These are phyloP conservation scores for Steinernema hermaphroditum DNA, from an alignment of 2,888 invertebrate genomes.

Conservation along the genomic window DNA sequence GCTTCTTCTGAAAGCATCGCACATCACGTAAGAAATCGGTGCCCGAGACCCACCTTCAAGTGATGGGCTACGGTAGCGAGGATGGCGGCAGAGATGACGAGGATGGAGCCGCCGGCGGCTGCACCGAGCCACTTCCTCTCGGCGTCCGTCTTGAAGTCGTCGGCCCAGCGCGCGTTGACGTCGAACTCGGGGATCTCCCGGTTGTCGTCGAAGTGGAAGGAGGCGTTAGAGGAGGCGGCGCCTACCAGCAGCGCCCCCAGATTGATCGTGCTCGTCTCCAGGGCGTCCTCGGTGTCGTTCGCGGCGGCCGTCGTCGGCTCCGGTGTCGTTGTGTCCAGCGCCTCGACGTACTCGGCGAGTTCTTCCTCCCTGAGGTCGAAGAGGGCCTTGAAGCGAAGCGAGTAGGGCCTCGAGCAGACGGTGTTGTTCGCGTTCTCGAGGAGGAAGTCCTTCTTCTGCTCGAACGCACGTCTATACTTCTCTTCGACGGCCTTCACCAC, in stretches of 20 bases:
- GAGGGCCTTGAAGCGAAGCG: constrained; percentile 36
- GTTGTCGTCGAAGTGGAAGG: constrained; percentile 29
- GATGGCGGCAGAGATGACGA: constrained; percentile 44
- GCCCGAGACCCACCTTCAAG: constrained; percentile 42
- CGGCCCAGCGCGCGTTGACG: constrained; percentile 26
- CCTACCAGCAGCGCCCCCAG: constrained; percentile 34
- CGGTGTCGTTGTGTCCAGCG: constrained; percentile 54
- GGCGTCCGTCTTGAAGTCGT: constrained; percentile 19
- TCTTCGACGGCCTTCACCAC: constrained; percentile 53
- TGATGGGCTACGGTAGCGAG: constrained; percentile 48
- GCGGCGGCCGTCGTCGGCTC: constrained; percentile 44
- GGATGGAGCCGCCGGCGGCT: constrained; percentile 46
- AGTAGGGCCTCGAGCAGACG: constrained; percentile 65
- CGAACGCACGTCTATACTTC: constrained; percentile 47
- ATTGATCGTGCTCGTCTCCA: constrained; percentile 45
- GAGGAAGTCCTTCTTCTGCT: constrained; percentile 49
- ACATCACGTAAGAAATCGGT: neutral
- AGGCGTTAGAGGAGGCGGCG: constrained; percentile 13
- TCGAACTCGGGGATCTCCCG: constrained; percentile 15
- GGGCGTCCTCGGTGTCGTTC: constrained; percentile 38
- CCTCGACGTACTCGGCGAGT: constrained; percentile 43
- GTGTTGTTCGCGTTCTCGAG: constrained; percentile 55
- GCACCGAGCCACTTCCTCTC: constrained; percentile 35
- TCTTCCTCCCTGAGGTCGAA: constrained; percentile 40
- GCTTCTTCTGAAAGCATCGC: neutral